Evolutionary conservation across 2,797 vertebrate genomes (phyloP).

Genomic region (Mus minutoides): DNA sequence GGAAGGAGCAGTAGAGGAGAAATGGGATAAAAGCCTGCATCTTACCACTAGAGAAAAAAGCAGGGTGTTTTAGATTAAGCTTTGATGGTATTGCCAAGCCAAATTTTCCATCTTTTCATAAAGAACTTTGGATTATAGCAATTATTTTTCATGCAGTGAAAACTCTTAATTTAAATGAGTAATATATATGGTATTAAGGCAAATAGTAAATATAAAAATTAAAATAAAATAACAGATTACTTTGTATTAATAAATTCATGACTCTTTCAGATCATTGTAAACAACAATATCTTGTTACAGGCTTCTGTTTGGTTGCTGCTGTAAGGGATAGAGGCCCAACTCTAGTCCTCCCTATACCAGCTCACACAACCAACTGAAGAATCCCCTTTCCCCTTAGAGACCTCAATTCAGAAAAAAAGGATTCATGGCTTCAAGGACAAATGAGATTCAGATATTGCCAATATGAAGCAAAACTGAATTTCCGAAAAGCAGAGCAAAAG

Average conservation of each 20-base stretch:
- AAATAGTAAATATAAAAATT: neutral
- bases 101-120: neutral
- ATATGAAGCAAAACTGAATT: neutral
- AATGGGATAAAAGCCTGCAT: neutral
- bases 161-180: neutral
- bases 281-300: neutral
- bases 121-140: neutral
- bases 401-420: neutral
- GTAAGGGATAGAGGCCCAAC: neutral
- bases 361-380: neutral
- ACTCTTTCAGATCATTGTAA: neutral
- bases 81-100: neutral
- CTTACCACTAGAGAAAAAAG: neutral
- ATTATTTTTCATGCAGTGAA: neutral
- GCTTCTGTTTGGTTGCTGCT: neutral
- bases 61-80: neutral
- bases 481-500: neutral
- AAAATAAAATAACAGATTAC: neutral
- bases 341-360: neutral
- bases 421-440: neutral
- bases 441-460: neutral
- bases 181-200: neutral
- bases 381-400: neutral
- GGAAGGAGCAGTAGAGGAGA: neutral
- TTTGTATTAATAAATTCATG: neutral